phyloP scores from a whole-genome alignment of 2,113 vertebrate genomes.

The Ptilonorhynchus violaceus region DNA sequence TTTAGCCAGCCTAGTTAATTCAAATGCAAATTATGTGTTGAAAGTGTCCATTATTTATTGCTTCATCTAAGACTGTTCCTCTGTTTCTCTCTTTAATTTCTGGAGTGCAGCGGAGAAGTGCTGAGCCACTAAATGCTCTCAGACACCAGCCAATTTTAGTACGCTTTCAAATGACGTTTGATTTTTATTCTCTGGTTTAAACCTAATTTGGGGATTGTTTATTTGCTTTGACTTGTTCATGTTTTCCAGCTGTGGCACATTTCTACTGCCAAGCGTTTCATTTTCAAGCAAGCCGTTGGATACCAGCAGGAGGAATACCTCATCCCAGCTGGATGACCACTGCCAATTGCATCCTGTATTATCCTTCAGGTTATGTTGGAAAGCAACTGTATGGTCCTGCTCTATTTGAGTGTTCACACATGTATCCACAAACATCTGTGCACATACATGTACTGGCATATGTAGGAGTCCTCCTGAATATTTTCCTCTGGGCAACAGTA shows the following conservation, averaged over 20 bases:
- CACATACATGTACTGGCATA: fast-evolving
- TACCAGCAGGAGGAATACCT: not conserved
- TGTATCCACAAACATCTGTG: fast-evolving
- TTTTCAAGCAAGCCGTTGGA: not conserved
- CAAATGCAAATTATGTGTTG: constrained; percentile 54
- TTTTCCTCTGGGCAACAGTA: not conserved
- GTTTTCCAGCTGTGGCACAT: not conserved
- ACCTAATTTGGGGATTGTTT: constrained; percentile 7
- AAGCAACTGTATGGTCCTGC: not conserved
- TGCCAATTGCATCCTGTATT: not conserved
- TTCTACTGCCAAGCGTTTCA: not conserved
- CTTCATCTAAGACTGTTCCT: constrained; percentile 34
- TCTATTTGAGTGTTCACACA: not conserved
- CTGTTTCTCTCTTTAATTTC: constrained; percentile 29
- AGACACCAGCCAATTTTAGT: constrained; percentile 5
- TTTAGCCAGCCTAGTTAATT: constrained; percentile 57
- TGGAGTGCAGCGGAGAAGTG: constrained; percentile 9
- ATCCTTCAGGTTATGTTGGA: not conserved
- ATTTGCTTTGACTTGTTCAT: not conserved
- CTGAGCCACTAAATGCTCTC: not conserved
- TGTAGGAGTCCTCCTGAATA: not conserved
- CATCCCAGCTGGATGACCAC: not conserved
- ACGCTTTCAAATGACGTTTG: not conserved
- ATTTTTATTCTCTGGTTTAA: not conserved
- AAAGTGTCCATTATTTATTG: constrained; percentile 62